Evolutionary conservation across 2,888 invertebrate genomes (phyloP), one percentile per base, ranked within the genome.

Genomic region (Amiota communis): DNA sequence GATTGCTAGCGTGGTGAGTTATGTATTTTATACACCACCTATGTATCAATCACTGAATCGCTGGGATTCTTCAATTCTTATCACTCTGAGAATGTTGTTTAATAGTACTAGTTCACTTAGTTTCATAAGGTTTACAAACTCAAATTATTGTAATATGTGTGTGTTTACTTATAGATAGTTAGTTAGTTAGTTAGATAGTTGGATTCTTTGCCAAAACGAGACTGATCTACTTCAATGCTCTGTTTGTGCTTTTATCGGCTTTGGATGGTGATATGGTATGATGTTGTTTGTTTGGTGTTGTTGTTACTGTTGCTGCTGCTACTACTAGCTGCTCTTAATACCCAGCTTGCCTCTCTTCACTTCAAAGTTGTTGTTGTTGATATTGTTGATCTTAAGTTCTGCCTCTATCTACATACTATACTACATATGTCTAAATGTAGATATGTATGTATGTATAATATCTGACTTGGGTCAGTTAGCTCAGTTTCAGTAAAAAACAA

Each of bases 211-310:
- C 79, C 36, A 81, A 81, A 84, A 77, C 76, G 75, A 79, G 86
- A 89, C 89, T 89, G 88, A 88, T 84, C 86, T 83, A 82, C 81
- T 81, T 80, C 77, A 77, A 77, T 74, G 79, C 84, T 79, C 81
- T 79, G 80, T 77, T 82, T 79, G 78, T 78, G 88, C 88, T 89
- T 89, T 85, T 89, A 89, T 88, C 84, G 86, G 78, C 77, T 88
- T 83, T 81, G 86, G 72, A 76, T 81, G 77, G 70, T 76, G 70
- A 59, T 68, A 70, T 72, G 72, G 57, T 69, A 68, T 76, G 70
- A 57, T 68, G 71, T 72, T 72, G 57, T 69, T 73, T 47, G 59
- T n/a, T 36, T 23, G 20, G 48, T 12, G 49, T 48, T 67, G 65
- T 12, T 46, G 46, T 46, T 64, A 17, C 17, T 47, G 15, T 15